Evolutionary conservation across 2,888 invertebrate species (phyloP).

Genomic region (Dendrolimus houi): DNA sequence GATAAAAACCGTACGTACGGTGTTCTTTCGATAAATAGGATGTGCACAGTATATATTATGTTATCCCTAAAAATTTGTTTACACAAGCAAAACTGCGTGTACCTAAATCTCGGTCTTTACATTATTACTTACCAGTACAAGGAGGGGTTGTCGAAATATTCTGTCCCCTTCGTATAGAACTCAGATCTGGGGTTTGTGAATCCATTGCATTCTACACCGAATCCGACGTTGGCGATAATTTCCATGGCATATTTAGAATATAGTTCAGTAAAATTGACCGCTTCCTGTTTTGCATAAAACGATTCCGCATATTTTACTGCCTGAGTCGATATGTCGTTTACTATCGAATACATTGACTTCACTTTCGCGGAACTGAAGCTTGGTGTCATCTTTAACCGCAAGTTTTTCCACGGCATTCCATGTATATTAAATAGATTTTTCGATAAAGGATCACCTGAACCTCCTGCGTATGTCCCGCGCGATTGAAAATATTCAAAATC

Average conservation of each 20-base stretch:
- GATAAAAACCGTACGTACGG: no score
- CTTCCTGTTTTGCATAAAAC: slow-evolving; percentile 31
- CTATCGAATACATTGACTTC: slow-evolving; percentile 78
- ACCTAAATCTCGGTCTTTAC: no score
- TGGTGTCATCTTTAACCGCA: slow-evolving; percentile 79
- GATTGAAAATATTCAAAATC: slow-evolving; percentile 81
- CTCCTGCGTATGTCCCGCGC: slow-evolving; percentile 78
- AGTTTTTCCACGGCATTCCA: slow-evolving; percentile 78
- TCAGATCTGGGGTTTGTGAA: slow-evolving; percentile 72
- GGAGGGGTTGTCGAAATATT: slow-evolving; percentile 55
- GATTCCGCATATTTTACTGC: slow-evolving; percentile 57
- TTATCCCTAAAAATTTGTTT: no score
- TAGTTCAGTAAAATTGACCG: slow-evolving; percentile 72
- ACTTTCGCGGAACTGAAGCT: slow-evolving; percentile 81
- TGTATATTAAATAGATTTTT: slow-evolving; percentile 76
- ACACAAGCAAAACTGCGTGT: no score
- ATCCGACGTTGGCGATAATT: slow-evolving; percentile 78
- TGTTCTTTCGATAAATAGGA: no score
- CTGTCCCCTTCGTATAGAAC: slow-evolving; percentile 62
- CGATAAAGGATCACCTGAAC: slow-evolving; percentile 76
- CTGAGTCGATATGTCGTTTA: slow-evolving; percentile 73
- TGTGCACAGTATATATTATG: no score
- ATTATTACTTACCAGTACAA: slow-evolving; percentile 45
- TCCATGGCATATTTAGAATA: slow-evolving; percentile 78
- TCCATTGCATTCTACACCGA: slow-evolving; percentile 78